Evolutionary conservation across 2,113 vertebrate species (phyloP).

Genomic region (Tupaia tana): DNA sequence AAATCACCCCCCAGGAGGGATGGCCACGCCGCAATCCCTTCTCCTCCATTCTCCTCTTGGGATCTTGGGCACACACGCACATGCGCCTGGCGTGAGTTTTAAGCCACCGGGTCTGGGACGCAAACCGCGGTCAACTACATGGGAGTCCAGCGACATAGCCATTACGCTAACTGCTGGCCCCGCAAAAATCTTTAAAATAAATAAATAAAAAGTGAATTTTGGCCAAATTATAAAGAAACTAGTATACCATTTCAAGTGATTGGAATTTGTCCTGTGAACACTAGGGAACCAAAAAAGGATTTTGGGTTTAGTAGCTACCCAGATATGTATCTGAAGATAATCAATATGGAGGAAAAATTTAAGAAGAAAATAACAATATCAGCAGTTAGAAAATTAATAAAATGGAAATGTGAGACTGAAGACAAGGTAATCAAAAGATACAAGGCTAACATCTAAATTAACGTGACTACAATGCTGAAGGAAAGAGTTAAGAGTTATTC

Average conservation of each 20-base stretch:
- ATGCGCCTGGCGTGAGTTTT: too few species aligned
- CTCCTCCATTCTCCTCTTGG: too few species aligned
- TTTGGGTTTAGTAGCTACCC: neutral
- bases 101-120: too few species aligned
- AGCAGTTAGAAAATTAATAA: slow-evolving; percentile 10
- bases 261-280: neutral
- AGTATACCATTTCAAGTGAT: neutral
- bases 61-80: too few species aligned
- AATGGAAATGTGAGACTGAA: neutral
- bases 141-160: too few species aligned
- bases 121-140: too few species aligned
- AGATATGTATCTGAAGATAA: neutral
- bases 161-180: too few species aligned
- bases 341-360: neutral
- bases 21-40: too few species aligned
- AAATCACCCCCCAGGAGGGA: too few species aligned
- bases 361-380: neutral
- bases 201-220: too few species aligned
- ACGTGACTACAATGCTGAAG: neutral
- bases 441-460: neutral
- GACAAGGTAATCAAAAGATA: neutral
- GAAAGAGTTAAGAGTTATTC: neutral
- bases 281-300: neutral
- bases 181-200: too few species aligned
- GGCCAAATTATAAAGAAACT: neutral